Percentiles rank a stretch among this genome's conserved stretches.
These are phyloP conservation scores for Callocephalon fimbriatum DNA, from an alignment of 2,113 vertebrate species.

Conservation along the genomic window DNA sequence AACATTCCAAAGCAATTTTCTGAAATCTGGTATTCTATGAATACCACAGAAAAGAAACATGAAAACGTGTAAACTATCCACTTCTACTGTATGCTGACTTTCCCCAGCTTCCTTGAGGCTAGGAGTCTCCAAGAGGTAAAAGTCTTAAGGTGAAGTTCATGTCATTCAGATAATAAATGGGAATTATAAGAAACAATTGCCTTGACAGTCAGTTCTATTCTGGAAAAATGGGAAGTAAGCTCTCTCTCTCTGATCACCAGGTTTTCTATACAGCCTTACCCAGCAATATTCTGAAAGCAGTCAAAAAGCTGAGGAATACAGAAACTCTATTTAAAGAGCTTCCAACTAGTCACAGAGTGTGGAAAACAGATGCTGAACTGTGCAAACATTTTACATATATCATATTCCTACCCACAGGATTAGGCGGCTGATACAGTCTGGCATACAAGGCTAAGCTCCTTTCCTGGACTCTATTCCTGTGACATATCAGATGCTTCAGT, in stretches of 20 bases:
- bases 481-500: accelerated
- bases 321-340: background rate
- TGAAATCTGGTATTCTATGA: background rate
- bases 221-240: background rate
- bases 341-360: background rate
- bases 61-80: background rate
- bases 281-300: background rate
- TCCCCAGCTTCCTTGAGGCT: background rate
- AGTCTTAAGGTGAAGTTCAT: background rate
- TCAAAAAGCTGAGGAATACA: background rate
- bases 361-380: background rate
- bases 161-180: background rate
- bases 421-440: background rate
- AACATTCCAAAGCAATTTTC: background rate
- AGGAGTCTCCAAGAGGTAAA: background rate
- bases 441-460: background rate
- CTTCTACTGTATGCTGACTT: background rate
- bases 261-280: background rate
- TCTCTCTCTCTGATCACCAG: background rate
- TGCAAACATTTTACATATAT: background rate
- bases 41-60: background rate
- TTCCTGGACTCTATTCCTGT: background rate
- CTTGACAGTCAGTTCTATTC: background rate
- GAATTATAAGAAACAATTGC: background rate
- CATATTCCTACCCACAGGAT: background rate